These are phyloP conservation scores for Chironomus tepperi DNA, from an alignment of 1,140 invertebrate genomes.

Conservation along the genomic window DNA sequence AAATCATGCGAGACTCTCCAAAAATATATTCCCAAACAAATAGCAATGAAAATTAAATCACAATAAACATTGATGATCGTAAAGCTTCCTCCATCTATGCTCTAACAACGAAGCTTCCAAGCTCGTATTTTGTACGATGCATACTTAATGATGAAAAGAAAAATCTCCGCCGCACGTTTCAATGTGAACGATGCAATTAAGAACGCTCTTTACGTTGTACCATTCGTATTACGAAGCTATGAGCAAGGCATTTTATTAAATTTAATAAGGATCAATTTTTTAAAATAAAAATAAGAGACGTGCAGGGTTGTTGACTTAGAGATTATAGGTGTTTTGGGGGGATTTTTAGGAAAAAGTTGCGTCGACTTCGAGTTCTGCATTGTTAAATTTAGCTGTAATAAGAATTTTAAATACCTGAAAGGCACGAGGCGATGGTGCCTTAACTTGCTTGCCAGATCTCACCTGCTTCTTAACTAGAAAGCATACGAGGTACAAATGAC, in stretches of 20 bases:
- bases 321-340: no score
- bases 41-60: background rate
- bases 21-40: background rate
- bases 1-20: background rate
- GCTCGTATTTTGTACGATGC: background rate
- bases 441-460: no score
- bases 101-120: background rate
- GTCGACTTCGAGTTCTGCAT: no score
- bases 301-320: no score
- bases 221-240: background rate
- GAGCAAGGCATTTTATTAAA: background rate
- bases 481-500: no score
- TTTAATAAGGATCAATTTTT: background rate
- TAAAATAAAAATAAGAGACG: no score
- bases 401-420: no score
- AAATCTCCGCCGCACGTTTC: background rate
- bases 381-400: no score
- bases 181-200: background rate
- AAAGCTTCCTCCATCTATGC: background rate
- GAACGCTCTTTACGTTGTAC: background rate
- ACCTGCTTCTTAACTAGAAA: no score
- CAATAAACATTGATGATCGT: constrained; percentile 13
- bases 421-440: no score
- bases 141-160: no score
- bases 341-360: no score